phyloP scores from a whole-genome alignment of 2,888 invertebrate species.

The Drosophila tanythrix region DNA sequence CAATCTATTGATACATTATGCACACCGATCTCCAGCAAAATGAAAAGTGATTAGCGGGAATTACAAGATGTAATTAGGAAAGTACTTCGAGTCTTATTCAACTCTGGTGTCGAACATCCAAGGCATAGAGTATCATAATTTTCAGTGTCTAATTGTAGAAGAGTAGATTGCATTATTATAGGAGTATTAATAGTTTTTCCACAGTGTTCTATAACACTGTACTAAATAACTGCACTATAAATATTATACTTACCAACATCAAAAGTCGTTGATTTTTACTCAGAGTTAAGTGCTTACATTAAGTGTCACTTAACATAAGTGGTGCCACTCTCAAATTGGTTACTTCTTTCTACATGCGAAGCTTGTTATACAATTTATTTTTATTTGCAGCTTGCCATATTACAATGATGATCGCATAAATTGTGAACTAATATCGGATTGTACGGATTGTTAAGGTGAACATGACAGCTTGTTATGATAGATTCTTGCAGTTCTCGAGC shows the following conservation, averaged over 20 bases:
- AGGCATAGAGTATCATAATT: neutral
- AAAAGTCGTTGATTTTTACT: neutral
- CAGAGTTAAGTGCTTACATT: neutral
- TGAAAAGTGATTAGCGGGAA: conserved; percentile 40
- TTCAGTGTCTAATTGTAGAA: neutral
- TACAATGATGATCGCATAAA: neutral
- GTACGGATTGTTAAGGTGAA: conserved; percentile 8
- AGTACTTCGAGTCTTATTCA: neutral
- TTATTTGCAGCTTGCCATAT: neutral
- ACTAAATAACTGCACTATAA: neutral
- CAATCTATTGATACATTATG: conserved; percentile 35
- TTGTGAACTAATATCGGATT: conserved; percentile 9
- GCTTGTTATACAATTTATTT: neutral
- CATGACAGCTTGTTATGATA: conserved; percentile 47
- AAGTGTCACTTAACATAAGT: conserved; percentile 1
- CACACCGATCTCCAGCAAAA: conserved; percentile 7
- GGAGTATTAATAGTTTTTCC: neutral
- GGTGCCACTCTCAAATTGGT: neutral
- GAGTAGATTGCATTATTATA: neutral
- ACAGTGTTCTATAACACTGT: neutral
- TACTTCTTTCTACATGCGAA: neutral
- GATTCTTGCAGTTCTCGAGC: neutral
- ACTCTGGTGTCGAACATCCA: neutral
- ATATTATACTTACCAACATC: neutral
- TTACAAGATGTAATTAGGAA: neutral